Conservation (phyloP, 1,140 invertebrate species). For the Meteorus sp. region DNA sequence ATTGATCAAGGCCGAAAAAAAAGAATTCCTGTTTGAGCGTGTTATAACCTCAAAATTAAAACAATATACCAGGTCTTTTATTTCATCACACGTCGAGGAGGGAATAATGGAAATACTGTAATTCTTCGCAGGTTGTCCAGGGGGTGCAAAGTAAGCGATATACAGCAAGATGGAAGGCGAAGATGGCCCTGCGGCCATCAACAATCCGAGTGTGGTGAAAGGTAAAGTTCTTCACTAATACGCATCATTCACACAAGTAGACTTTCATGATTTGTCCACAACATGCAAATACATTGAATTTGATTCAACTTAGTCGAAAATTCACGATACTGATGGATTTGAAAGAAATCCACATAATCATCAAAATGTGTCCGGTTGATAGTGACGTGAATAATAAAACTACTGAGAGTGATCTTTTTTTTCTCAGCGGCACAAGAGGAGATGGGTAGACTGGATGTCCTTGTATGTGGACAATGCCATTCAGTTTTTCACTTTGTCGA, state of each 20-base stretch:
- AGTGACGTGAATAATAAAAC: no score
- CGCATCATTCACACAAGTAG: no score
- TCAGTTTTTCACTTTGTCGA: slow-evolving; percentile 77
- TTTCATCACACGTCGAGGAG: background rate
- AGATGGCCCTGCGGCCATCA: slow-evolving; percentile 66
- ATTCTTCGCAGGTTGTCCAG: slow-evolving; percentile 1
- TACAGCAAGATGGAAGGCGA: slow-evolving; percentile 50
- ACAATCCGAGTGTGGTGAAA: slow-evolving; percentile 67
- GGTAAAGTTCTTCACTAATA: slow-evolving; percentile 58
- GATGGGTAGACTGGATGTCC: slow-evolving; percentile 72
- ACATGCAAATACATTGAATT: no score
- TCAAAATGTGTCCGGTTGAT: no score
- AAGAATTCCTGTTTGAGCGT: no score
- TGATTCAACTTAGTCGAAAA: background rate
- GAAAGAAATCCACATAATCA: no score
- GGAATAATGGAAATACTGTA: background rate
- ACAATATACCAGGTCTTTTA: no score
- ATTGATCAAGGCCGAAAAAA: slow-evolving; percentile 21
- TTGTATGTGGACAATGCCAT: slow-evolving; percentile 80
- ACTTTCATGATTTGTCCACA: no score
- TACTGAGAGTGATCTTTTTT: slow-evolving; percentile 36
- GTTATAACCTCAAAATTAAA: no score
- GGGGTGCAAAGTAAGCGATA: background rate
- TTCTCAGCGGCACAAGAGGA: slow-evolving; percentile 71
- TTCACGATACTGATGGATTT: no score